Percentiles rank a stretch among this genome's conserved stretches.
phyloP scores from a whole-genome alignment of 2,888 invertebrate genomes.

The Colostygia pectinataria region DNA sequence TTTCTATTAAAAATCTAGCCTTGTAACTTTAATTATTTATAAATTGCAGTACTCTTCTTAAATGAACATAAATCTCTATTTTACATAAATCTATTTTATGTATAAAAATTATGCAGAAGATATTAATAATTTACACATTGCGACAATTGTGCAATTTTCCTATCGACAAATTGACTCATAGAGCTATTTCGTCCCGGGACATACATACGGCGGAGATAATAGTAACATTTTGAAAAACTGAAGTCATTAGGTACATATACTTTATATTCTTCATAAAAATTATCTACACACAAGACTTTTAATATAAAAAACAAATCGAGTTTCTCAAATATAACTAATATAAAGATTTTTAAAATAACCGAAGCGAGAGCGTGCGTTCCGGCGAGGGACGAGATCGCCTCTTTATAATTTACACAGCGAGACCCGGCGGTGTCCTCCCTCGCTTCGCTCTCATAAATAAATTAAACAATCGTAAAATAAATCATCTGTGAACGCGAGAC shows the following conservation, averaged over 20 bases:
- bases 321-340: slow-evolving; percentile 73
- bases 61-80: slow-evolving; percentile 35
- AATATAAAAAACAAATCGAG: slow-evolving; percentile 74
- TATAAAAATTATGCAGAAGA: slow-evolving; percentile 53
- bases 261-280: slow-evolving; percentile 81
- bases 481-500: slow-evolving; percentile 18
- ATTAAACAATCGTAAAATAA: slow-evolving; percentile 45
- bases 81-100: slow-evolving; percentile 43
- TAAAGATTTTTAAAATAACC: slow-evolving; percentile 49
- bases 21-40: slow-evolving; percentile 63
- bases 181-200: slow-evolving; percentile 17
- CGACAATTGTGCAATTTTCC: slow-evolving; percentile 26
- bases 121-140: slow-evolving; percentile 54
- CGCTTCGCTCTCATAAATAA: slow-evolving; percentile 45
- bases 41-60: slow-evolving; percentile 38
- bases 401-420: slow-evolving; percentile 40
- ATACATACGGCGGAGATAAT: slow-evolving; percentile 19
- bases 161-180: slow-evolving; percentile 26
- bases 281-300: slow-evolving; percentile 80
- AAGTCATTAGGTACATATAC: slow-evolving; percentile 76
- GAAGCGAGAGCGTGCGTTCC: slow-evolving; percentile 35
- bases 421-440: slow-evolving; percentile 34
- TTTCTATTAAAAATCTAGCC: slow-evolving; percentile 63
- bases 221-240: slow-evolving; percentile 56
- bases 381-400: slow-evolving; percentile 35